Evolutionary conservation across 2,888 invertebrate species (phyloP).

Genomic region (Netelia fuscicornis): DNA sequence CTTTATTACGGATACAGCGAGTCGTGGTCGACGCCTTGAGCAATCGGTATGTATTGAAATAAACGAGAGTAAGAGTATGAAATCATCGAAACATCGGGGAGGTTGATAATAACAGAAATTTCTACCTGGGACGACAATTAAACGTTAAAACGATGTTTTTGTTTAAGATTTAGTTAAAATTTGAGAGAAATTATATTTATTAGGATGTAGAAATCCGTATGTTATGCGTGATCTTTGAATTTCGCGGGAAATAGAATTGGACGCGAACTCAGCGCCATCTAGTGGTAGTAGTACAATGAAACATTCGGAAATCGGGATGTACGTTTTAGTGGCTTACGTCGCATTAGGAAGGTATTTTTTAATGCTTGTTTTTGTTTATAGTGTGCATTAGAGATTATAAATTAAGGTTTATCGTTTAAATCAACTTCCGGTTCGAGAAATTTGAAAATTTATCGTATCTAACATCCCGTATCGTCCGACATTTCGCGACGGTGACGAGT

Average conservation of each 20-base stretch:
- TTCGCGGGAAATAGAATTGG: background rate
- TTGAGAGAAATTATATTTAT: background rate
- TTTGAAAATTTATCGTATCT: background rate
- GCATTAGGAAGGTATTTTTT: background rate
- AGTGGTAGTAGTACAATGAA: constrained; percentile 59
- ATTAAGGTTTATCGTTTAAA: constrained; percentile 2
- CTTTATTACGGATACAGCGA: constrained; percentile 25
- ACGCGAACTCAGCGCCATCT: constrained; percentile 71
- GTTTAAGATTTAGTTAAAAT: background rate
- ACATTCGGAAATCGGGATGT: background rate
- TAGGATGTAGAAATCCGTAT: background rate
- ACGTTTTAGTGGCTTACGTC: background rate
- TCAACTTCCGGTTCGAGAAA: constrained; percentile 42
- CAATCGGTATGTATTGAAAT: background rate
- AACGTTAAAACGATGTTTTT: too few species aligned
- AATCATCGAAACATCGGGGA: background rate
- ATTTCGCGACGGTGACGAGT: background rate
- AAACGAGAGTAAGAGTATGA: background rate
- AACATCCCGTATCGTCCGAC: constrained; percentile 1
- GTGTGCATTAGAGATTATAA: too few species aligned
- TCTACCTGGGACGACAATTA: too few species aligned
- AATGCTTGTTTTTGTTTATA: background rate
- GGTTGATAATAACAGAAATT: background rate
- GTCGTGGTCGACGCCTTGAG: background rate
- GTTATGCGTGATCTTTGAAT: background rate